Evolutionary conservation across 2,797 vertebrate species (phyloP).

Genomic region (Rhodeus uyekii): DNA sequence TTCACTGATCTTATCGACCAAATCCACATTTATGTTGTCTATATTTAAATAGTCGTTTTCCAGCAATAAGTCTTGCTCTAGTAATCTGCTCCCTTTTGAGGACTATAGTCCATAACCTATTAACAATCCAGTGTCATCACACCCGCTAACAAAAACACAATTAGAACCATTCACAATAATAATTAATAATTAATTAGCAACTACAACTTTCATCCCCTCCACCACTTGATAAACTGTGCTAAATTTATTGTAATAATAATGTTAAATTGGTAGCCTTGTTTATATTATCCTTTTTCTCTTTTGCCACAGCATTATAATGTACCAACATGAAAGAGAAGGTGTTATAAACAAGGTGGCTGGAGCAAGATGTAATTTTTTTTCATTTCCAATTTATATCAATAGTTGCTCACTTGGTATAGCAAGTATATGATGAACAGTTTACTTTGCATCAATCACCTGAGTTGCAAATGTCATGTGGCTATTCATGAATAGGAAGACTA

Average conservation of each 20-base stretch:
- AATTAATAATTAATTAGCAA: conserved; percentile 72
- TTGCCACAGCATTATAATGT: background rate
- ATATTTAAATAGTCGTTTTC: conserved; percentile 50
- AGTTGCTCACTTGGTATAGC: too few relatives aligned
- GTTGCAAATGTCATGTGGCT: background rate
- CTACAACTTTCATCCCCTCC: conserved; percentile 25
- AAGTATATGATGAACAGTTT: background rate
- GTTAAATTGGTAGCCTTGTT: background rate
- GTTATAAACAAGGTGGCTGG: background rate
- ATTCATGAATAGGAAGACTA: background rate
- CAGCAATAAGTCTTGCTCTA: conserved; percentile 17
- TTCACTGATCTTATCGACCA: conserved; percentile 38
- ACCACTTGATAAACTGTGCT: background rate
- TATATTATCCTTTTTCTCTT: background rate
- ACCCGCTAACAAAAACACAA: conserved; percentile 66
- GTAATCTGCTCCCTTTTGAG: conserved; percentile 43
- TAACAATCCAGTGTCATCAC: conserved; percentile 61
- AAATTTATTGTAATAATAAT: background rate
- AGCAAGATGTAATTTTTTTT: background rate
- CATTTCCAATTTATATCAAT: background rate
- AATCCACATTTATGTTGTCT: conserved; percentile 21
- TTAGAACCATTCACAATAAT: conserved; percentile 71
- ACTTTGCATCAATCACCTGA: background rate
- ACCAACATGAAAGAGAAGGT: background rate
- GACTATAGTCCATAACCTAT: conserved; percentile 33